phyloP scores from a whole-genome alignment of 1,140 invertebrate genomes.

The Harlomillsia oculata region DNA sequence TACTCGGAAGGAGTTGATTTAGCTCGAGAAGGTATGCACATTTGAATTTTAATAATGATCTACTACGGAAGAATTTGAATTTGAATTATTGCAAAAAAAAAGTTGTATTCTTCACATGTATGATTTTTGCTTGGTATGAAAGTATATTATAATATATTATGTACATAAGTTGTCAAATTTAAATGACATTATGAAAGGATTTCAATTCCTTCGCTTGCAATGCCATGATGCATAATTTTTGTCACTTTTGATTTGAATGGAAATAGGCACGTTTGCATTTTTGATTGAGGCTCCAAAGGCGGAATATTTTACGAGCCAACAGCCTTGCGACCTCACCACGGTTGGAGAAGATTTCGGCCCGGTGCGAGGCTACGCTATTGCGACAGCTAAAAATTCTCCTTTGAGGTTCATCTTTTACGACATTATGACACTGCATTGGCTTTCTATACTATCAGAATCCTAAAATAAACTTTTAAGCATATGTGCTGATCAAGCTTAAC shows the following conservation, averaged over 20 bases:
- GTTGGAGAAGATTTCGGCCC: slow-evolving; percentile 65
- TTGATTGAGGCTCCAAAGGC: slow-evolving; percentile 86
- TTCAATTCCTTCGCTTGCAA: too few species aligned
- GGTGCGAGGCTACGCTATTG: slow-evolving; percentile 6
- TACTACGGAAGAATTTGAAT: too few species aligned
- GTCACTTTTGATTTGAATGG: too few species aligned
- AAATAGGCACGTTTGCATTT: slow-evolving; percentile 88
- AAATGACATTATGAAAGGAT: background rate
- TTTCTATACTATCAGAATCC: too few species aligned
- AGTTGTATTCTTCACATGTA: background rate
- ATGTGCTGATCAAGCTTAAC: too few species aligned
- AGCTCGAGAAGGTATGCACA: slow-evolving; percentile 48
- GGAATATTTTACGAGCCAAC: slow-evolving; percentile 80
- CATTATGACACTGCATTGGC: too few species aligned
- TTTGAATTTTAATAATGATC: too few species aligned
- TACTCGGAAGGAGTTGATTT: slow-evolving; percentile 74
- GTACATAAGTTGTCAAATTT: background rate
- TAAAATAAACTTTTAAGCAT: too few species aligned
- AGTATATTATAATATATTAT: too few species aligned
- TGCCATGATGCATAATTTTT: too few species aligned
- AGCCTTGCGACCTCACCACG: slow-evolving; percentile 91
- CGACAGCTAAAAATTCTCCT: background rate
- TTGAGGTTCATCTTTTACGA: background rate
- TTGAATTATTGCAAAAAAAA: background rate
- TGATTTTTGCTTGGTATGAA: too few species aligned